phyloP scores from a whole-genome alignment of 2,113 vertebrate species.

The Canis aureus region DNA sequence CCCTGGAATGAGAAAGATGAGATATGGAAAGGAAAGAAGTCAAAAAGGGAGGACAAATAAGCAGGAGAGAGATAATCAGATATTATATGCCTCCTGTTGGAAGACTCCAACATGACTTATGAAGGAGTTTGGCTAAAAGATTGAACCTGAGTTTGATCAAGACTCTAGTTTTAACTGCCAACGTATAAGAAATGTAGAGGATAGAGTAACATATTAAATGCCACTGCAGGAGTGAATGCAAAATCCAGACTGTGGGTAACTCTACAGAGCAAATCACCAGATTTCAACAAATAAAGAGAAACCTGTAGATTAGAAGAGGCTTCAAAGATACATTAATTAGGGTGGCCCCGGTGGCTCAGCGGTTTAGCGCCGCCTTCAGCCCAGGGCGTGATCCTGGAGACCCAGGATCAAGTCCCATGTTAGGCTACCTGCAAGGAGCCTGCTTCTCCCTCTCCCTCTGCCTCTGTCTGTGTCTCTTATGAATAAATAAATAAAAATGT shows the following conservation, averaged over 20 bases:
- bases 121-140: not conserved
- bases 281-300: constrained; percentile 45
- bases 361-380: too few species aligned
- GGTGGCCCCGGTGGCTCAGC: too few species aligned
- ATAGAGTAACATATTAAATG: not conserved
- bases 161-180: not conserved
- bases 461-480: too few species aligned
- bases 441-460: too few species aligned
- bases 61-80: not conserved
- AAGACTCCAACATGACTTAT: not conserved
- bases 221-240: not conserved
- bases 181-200: not conserved
- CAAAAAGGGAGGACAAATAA: not conserved
- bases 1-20: not conserved
- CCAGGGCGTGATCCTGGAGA: too few species aligned
- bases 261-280: not conserved
- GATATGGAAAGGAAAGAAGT: not conserved
- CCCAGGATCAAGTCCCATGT: too few species aligned
- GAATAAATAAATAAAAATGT: too few species aligned
- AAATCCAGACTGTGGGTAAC: not conserved
- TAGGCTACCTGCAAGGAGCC: too few species aligned
- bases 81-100: not conserved
- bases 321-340: not conserved
- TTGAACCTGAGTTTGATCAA: constrained; percentile 6
- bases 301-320: not conserved